Evolutionary conservation across 2,797 vertebrate genomes (phyloP), one percentile per base, ranked within the genome.

Genomic region (Corythornis leucogaster): DNA sequence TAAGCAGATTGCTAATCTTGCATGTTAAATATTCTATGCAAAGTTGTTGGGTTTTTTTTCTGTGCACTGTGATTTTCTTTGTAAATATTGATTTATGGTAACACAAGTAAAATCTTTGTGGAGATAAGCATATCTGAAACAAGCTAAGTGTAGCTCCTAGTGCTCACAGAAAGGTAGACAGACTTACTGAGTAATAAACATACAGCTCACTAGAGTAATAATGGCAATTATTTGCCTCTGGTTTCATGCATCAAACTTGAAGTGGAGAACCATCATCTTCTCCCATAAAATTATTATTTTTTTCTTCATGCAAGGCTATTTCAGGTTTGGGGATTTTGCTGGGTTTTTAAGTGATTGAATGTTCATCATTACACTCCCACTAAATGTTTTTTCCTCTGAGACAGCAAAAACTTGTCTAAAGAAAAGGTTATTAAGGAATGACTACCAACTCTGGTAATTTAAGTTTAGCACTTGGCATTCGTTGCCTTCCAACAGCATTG

Each of bases 401-500:
- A 57, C 61, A 84, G 53, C 42, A 91, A 87, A 79, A 94, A 66
- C 38, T 69, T 86, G 30, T 81, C 45, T 66, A 76, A 80, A 85
- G 53, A 93, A 62, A 55, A 89, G 28, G 45, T 87, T 78, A 51
- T 35, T 46, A 85, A 66, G 68, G 57, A 80, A 64, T 2, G 1
- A 53, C 75, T 66, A 77, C 84, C 62, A 87, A 63, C 68, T 53
- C n/a, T 87, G 66, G 31, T 85, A 85, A 83, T 92, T 89, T 85
- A 84, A 84, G 91, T 95, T 94, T 89, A 93, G 57, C 42, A 82
- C 46, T 93, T 63, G 35, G 68, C 84, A n/a, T 67, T 88, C 61
- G 82, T 95, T 92, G 94, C 85, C 87, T 95, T 94, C 87, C 73
- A 87, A 84, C 53, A 62, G 55, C 63, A 91, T 71, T 91, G 74